phyloP scores from a whole-genome alignment of 2,113 vertebrate species.

The Tinamus guttatus region DNA sequence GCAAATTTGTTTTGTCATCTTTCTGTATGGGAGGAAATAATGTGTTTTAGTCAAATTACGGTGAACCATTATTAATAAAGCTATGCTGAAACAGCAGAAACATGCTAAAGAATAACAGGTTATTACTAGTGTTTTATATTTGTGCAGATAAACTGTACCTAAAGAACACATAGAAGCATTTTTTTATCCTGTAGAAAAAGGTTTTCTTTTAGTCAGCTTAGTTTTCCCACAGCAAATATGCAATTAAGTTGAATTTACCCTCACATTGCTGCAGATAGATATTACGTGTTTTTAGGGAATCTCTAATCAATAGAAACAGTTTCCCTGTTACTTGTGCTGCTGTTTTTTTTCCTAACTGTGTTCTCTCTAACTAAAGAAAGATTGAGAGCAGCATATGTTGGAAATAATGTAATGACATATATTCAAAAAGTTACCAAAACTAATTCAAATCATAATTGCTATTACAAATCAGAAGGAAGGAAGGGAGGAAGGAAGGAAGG shows the following conservation, averaged over 20 bases:
- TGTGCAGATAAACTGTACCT: background rate
- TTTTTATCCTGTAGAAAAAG: background rate
- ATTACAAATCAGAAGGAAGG: background rate
- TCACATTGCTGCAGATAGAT: background rate
- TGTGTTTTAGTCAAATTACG: background rate
- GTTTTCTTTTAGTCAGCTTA: background rate
- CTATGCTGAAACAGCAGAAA: background rate
- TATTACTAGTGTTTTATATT: background rate
- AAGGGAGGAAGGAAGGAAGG: too few species aligned
- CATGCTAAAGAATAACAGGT: background rate
- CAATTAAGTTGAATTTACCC: background rate
- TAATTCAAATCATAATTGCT: background rate
- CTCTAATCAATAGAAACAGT: background rate
- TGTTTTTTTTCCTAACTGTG: background rate
- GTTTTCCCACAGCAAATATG: background rate
- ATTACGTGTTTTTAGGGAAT: background rate
- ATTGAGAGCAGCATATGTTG: background rate
- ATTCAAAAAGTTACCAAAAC: slow-evolving; percentile 9
- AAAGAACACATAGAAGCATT: background rate
- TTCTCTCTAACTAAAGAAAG: background rate
- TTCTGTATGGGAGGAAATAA: background rate
- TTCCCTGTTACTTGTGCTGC: background rate
- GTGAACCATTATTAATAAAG: background rate
- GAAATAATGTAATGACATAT: background rate
- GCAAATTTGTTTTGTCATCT: background rate